Base-by-base conservation (phyloP, 2,113 vertebrate species). In the Embiotoca jacksoni region DNA sequence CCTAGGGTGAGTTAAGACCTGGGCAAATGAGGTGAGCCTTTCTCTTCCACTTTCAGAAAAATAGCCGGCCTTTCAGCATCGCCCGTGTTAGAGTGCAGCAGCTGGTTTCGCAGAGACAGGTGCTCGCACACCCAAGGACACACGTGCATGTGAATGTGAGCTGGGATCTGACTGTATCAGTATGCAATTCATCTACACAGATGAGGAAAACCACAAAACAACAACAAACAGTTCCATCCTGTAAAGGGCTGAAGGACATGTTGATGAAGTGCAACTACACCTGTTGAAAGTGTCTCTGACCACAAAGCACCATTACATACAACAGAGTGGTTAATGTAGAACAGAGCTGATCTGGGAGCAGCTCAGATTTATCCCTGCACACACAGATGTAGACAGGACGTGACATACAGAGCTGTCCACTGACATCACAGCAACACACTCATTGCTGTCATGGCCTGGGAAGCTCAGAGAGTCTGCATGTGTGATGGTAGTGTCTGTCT, bases 351-450 rank as follows among this genome's bases (percentile, higher is more conserved):
- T 86, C 58, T 64, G 50, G 82, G 64, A 85, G 64, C 72, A 72
- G 81, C 49, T 15, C 1, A n/a, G 60, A 73, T 73, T 57, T 33
- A 44, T 76, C 73, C 82, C 69, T 72, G 70, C 85, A 81, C 69
- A 81, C 65, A 56, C 33, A 77, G 58, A 81, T 74, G 75, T 44
- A 88, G 82, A 90, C 82, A 67, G 74, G 83, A 46, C 36, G 70
- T 76, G 88, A 91, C 85, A 88, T 60, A 59, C 66, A 81, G 81
- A 44, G 47, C 78, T 79, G 86, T 86, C 63, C 72, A 70, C 78
- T 89, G 91, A 91, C 86, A 87, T 92, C 91, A 92, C 70, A 75
- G 64, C 54, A 69, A 70, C 70, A 76, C 72, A 84, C 59, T 87
- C 72, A 72, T 70, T 83, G 77, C 81, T 89, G 86, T 81, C 80